phyloP scores from a whole-genome alignment of 2,113 vertebrate genomes.

The Sturnira hondurensis region DNA sequence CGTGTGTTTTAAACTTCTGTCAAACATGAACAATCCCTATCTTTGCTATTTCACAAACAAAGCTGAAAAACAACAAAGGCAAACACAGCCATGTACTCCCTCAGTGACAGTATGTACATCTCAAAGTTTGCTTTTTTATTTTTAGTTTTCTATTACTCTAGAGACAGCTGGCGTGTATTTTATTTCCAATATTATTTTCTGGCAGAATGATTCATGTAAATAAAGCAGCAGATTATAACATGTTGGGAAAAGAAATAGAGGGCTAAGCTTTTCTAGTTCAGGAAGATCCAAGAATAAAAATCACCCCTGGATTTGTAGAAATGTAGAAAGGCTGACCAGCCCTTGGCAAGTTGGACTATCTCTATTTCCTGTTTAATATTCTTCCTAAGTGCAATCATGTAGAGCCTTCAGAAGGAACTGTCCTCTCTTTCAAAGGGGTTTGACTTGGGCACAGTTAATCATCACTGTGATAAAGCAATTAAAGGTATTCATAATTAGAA shows the following conservation, averaged over 20 bases:
- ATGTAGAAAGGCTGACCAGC: neutral
- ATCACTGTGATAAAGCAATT: constrained; percentile 70
- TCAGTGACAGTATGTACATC: neutral
- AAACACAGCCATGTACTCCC: neutral
- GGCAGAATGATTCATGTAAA: constrained; percentile 53
- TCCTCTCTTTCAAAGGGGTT: constrained; percentile 54
- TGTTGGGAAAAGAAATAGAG: neutral
- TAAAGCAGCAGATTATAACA: constrained; percentile 35
- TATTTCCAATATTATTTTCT: constrained; percentile 59
- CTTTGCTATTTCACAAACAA: neutral
- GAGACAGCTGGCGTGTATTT: constrained; percentile 40
- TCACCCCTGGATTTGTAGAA: neutral
- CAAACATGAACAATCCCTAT: neutral
- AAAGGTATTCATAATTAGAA: constrained; percentile 71
- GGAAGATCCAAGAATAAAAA: neutral
- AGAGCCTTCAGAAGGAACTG: constrained; percentile 10
- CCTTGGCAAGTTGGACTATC: neutral
- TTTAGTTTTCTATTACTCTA: constrained; percentile 20
- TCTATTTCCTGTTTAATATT: neutral
- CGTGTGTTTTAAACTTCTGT: neutral
- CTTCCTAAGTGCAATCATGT: neutral
- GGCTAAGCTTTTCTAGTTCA: neutral
- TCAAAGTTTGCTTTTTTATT: constrained; percentile 25
- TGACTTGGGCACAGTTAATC: constrained; percentile 69
- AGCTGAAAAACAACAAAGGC: neutral